A percentile compares a stretch with the other conserved stretches of the same genome.
phyloP scores from a whole-genome alignment of 1,140 invertebrate genomes.

The Polyergus mexicanus region DNA sequence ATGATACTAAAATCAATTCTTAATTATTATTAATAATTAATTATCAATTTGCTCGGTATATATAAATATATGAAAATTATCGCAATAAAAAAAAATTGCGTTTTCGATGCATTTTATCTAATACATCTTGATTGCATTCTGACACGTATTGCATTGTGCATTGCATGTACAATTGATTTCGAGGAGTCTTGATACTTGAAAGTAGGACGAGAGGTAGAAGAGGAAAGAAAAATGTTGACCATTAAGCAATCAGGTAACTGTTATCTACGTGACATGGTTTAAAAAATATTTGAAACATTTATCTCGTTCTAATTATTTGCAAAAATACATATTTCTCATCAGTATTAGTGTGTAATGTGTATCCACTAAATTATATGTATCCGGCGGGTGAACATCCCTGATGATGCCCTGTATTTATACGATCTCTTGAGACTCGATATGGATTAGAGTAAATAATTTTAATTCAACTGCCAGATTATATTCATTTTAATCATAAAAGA shows the following conservation, averaged over 20 bases:
- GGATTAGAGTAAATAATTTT: too few relatives aligned
- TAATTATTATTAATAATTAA: neutral
- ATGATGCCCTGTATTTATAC: too few relatives aligned
- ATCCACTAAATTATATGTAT: too few relatives aligned
- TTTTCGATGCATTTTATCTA: neutral
- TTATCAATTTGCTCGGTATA: neutral
- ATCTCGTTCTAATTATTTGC: too few relatives aligned
- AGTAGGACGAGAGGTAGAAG: neutral
- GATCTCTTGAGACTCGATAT: too few relatives aligned
- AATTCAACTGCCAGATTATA: too few relatives aligned
- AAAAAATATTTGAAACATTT: neutral
- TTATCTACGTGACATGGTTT: neutral
- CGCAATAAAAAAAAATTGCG: conserved; percentile 6
- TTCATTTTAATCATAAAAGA: too few relatives aligned
- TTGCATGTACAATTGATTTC: neutral
- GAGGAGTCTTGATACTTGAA: neutral
- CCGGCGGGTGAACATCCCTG: too few relatives aligned
- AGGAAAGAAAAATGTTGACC: neutral
- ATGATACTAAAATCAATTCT: neutral
- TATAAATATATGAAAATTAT: neutral
- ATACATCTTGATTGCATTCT: neutral
- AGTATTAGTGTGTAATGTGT: neutral
- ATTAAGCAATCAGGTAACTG: neutral
- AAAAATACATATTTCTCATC: neutral
- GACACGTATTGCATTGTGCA: conserved; percentile 13